Evolutionary conservation across 2,113 vertebrate species (phyloP).

Genomic region (Raja brachyura): DNA sequence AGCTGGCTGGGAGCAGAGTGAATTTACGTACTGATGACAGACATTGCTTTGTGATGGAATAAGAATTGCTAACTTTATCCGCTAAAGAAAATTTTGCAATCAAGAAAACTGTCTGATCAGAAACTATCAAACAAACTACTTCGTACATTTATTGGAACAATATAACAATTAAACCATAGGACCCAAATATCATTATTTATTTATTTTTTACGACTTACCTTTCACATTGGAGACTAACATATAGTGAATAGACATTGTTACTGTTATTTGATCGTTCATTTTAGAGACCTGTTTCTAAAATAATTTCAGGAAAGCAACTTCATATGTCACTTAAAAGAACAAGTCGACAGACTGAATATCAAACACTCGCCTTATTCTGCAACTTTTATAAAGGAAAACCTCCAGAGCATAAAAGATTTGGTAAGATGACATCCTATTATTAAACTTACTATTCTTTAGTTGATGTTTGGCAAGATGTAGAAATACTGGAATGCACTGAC

Average conservation of each 20-base stretch:
- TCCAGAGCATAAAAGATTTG: conserved; percentile 59
- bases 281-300: background rate
- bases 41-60: background rate
- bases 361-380: conserved; percentile 48
- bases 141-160: background rate
- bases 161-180: background rate
- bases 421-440: conserved; percentile 52
- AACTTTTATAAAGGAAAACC: conserved; percentile 69
- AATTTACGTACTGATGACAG: background rate
- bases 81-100: background rate
- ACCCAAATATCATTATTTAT: background rate
- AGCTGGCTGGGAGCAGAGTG: background rate
- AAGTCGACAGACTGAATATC: conserved; percentile 68
- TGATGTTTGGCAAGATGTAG: background rate
- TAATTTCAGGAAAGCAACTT: conserved; percentile 60
- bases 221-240: background rate
- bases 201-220: background rate
- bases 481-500: background rate
- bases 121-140: background rate
- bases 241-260: background rate
- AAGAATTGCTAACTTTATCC: background rate
- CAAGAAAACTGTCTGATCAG: background rate
- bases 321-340: conserved; percentile 57
- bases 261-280: background rate
- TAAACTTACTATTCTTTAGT: background rate